Conservation (phyloP, 2,888 invertebrate species). For the Spisula solida region DNA sequence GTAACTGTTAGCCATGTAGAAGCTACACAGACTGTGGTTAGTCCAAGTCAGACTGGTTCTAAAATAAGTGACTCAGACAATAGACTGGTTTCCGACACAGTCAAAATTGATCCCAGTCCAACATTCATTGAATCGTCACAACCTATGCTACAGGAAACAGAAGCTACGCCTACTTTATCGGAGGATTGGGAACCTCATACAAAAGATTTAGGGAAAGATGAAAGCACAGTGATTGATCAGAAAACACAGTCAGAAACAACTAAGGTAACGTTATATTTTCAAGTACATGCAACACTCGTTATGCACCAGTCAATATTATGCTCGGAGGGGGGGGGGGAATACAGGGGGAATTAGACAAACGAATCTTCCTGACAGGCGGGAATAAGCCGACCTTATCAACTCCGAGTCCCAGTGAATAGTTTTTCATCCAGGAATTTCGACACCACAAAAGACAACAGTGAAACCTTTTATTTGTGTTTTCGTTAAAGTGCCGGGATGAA, state of each 20-base stretch:
- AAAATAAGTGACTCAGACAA: constrained; percentile 4
- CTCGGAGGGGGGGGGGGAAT: no score
- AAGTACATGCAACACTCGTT: no score
- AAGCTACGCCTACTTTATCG: constrained; percentile 60
- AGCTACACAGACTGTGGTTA: constrained; percentile 30
- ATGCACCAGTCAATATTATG: no score
- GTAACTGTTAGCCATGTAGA: not conserved
- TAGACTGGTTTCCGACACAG: constrained; percentile 24
- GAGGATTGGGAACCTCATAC: constrained; percentile 60
- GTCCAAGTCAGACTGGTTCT: constrained; percentile 29
- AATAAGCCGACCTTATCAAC: no score
- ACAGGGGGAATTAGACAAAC: no score
- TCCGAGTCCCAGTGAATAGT: no score
- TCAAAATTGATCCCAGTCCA: constrained; percentile 59
- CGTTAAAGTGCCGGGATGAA: no score
- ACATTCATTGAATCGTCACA: constrained; percentile 30
- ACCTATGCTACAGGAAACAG: constrained; percentile 15
- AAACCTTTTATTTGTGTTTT: no score
- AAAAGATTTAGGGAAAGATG: constrained; percentile 38
- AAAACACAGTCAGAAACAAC: not conserved
- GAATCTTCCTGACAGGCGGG: no score
- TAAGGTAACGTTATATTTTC: not conserved
- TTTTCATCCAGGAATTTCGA: no score
- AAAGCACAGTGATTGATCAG: not conserved
- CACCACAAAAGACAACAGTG: no score